Evolutionary conservation across 2,113 vertebrate species (phyloP), one percentile per base, ranked within the genome.

Genomic region (Anoplopoma fimbria): DNA sequence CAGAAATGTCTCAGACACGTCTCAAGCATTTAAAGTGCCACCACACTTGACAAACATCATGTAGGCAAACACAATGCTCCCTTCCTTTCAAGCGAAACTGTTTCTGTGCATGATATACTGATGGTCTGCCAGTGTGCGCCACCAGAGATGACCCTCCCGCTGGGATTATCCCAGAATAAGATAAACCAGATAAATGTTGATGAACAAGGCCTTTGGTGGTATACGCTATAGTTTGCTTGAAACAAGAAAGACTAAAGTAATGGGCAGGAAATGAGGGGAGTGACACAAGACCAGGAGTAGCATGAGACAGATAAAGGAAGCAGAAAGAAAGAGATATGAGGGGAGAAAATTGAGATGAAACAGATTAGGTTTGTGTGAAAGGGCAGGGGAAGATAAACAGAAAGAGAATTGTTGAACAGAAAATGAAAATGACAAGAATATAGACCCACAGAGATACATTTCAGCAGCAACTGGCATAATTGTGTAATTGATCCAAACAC

Each of bases 401-500:
- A 79, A 47, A 75, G 51, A 70, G 25, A 64, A 62, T 9, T 51
- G 45, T 13, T 6, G 7, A 33, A 58, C n/a, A 82, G 36, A 40
- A 40, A 72, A 84, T 82, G 1, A 78, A 73, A 79, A 89, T 60
- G 63, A 89, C 86, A 89, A 76, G 90, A 81, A 49, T 58, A 65
- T 55, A 69, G 38, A 79, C 75, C 80, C 82, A n/a, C 19, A 82
- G 55, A 88, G 87, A 87, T 78, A 23, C 19, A 75, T 90, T 77
- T 92, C 60, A 17, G 88, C 33, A 81, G 82, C 72, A 91, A 72
- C 75, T 29, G 79, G 67, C 82, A 82, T 83, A 87, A 81, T 80
- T 91, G 87, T 79, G 84, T 90, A 91, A 95, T 84, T 94, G 86
- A 92, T 86, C 49, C 82, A 86, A 68, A 80, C 91, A 83, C 87